Base-by-base conservation (phyloP, 2,888 invertebrate species). In the Selenia dentaria region DNA sequence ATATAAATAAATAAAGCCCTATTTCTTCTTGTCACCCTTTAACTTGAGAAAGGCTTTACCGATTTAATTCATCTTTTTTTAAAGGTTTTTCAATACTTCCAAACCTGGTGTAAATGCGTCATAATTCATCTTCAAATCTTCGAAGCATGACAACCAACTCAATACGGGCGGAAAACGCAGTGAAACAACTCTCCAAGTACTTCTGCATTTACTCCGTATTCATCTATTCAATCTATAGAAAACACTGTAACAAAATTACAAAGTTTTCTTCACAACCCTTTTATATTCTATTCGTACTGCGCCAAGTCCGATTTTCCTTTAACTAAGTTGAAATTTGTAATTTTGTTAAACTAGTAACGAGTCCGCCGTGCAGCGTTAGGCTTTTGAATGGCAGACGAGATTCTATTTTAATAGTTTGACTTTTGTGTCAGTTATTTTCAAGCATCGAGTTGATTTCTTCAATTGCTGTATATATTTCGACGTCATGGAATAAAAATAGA, bases 231-330 rank as follows among this genome's bases (percentile, higher is more conserved):
- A 37, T 41, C 41, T 24, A 48, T 42, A 48, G 41, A 47, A 42
- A 48, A 48, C 47, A 37, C 47, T 48, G 41, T 48, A 48, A 48
- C 47, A 13, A 42, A 41, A 48, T 48, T 38, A 48, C 47, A 32
- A 48, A 48, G 10, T 48, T 42, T 28, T 12, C 34, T 5, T 4
- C 16, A n/a, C 41, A 9, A 18, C 18, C 13, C 10, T 1, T n/a
- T 20, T 38, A 13, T 36, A 48, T 29, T 28, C 32, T 48, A 48
- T 42, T 34, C 13, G 26, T 1, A 6, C 3, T 6, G 12, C 2
- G n/a, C 12, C 9, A 42, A 41, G 41, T 24, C 25, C 37, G 37
- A 12, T 38, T 48, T 33, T 48, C 37, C 12, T 12, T 1, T 41
- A 41, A 42, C 33, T 18, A 33, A 18, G 25, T 42, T 37, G 24